Evolutionary conservation across 1,140 invertebrate species (phyloP).

Genomic region (Zophobas atratus): DNA sequence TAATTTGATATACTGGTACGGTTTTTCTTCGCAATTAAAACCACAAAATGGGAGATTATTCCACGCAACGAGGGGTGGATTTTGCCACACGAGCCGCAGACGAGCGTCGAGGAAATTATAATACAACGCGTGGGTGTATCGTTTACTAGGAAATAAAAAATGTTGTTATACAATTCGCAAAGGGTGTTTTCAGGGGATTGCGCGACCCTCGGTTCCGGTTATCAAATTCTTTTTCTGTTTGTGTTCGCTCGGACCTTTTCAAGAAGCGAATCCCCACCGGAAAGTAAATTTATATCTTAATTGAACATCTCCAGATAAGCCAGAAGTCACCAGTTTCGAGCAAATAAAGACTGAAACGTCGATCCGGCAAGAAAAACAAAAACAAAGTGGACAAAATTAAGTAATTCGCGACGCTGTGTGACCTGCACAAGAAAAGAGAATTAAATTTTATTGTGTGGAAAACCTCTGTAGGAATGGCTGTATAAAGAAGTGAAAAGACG

Average conservation of each 20-base stretch:
- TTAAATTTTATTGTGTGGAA: conserved; percentile 55
- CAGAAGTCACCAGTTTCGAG: conserved; percentile 7
- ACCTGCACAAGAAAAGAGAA: conserved; percentile 49
- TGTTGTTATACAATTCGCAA: too few relatives aligned
- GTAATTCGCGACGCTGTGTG: conserved; percentile 39
- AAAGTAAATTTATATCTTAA: conserved; percentile 38
- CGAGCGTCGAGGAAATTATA: too few relatives aligned
- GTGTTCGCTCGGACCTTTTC: not conserved
- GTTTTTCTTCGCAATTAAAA: too few relatives aligned
- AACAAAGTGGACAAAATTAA: conserved; percentile 44
- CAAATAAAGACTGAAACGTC: conserved; percentile 35
- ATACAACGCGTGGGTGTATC: too few relatives aligned
- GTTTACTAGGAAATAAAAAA: too few relatives aligned
- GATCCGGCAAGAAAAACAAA: conserved; percentile 42
- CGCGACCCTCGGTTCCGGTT: too few relatives aligned
- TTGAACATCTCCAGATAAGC: conserved; percentile 25
- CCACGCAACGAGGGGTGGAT: too few relatives aligned
- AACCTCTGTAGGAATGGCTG: conserved; percentile 45
- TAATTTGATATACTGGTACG: too few relatives aligned
- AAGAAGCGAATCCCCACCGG: not conserved
- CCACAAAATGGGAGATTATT: too few relatives aligned
- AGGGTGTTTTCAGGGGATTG: too few relatives aligned
- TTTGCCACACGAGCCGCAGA: too few relatives aligned
- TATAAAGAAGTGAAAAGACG: conserved; percentile 45
- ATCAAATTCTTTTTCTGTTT: too few relatives aligned